Percentiles rank a stretch among this genome's conserved stretches.
phyloP scores from a whole-genome alignment of 2,113 vertebrate genomes.

The Chrysochloris asiatica region DNA sequence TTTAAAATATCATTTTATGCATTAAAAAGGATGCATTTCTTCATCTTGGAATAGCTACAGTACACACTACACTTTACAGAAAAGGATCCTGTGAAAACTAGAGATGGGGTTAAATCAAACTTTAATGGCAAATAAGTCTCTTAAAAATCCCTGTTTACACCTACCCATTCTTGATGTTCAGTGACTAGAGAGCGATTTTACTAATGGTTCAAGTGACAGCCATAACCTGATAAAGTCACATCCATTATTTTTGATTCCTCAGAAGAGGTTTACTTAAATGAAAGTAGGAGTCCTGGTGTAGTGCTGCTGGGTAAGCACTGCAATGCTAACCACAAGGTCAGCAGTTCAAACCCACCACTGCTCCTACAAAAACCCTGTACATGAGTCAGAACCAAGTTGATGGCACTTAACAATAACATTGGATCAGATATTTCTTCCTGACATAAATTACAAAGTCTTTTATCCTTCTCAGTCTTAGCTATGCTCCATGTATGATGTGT shows the following conservation, averaged over 20 bases:
- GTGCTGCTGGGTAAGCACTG: too few species aligned
- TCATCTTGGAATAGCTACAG: not conserved
- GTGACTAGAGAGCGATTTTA: not conserved
- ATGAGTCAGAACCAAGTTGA: too few species aligned
- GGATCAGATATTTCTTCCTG: not conserved
- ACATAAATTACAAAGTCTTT: constrained; percentile 14
- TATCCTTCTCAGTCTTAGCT: not conserved
- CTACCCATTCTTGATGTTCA: not conserved
- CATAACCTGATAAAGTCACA: not conserved
- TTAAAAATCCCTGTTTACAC: not conserved
- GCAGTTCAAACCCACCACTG: too few species aligned
- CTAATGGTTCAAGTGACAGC: not conserved
- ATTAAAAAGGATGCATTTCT: not conserved
- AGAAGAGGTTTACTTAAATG: not conserved
- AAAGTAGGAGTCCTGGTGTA: not conserved
- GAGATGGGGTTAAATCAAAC: not conserved
- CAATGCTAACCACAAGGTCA: too few species aligned
- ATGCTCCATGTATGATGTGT: constrained; percentile 8
- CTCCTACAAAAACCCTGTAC: too few species aligned
- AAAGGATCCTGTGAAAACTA: not conserved
- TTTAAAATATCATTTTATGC: constrained; percentile 22
- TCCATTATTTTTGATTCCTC: not conserved
- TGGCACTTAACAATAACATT: too few species aligned
- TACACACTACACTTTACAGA: not conserved
- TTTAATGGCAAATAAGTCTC: not conserved